These are phyloP conservation scores for Pandemis heparana DNA, from an alignment of 2,888 invertebrate species.

Conservation along the genomic window DNA sequence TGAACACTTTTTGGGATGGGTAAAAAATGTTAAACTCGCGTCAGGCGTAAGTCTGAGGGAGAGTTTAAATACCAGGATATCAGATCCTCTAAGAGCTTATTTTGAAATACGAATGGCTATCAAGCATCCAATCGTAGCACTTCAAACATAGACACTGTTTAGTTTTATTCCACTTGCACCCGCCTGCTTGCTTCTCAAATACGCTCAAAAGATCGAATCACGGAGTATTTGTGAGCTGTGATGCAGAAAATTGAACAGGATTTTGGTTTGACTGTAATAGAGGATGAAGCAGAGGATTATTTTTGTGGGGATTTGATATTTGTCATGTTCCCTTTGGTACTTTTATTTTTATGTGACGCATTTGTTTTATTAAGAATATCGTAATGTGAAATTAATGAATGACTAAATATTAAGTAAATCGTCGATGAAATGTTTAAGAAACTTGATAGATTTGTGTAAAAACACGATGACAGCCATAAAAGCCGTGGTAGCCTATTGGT, in stretches of 20 bases:
- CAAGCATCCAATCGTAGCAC: slow-evolving; percentile 27
- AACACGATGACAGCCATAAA: too few relatives aligned
- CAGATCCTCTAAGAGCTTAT: too few relatives aligned
- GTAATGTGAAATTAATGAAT: background rate
- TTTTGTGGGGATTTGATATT: slow-evolving; percentile 25
- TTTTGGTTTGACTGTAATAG: slow-evolving; percentile 48
- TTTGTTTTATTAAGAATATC: background rate
- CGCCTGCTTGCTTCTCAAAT: background rate
- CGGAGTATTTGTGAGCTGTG: slow-evolving; percentile 59
- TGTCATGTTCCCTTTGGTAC: background rate
- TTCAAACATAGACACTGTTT: slow-evolving; percentile 44
- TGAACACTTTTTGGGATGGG: too few relatives aligned
- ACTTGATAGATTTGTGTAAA: too few relatives aligned
- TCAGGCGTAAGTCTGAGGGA: too few relatives aligned
- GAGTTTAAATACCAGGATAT: too few relatives aligned
- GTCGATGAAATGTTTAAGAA: too few relatives aligned
- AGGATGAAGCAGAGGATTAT: slow-evolving; percentile 37
- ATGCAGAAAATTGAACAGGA: slow-evolving; percentile 71
- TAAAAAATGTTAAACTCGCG: too few relatives aligned
- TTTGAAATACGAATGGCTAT: too few relatives aligned
- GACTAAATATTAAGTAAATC: too few relatives aligned
- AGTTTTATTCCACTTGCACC: slow-evolving; percentile 52
- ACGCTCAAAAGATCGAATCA: slow-evolving; percentile 51
- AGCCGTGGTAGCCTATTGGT: too few relatives aligned
- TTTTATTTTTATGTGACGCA: background rate